Base-by-base conservation (phyloP, 2,888 invertebrate genomes). In the Seladonia tumulorum region DNA sequence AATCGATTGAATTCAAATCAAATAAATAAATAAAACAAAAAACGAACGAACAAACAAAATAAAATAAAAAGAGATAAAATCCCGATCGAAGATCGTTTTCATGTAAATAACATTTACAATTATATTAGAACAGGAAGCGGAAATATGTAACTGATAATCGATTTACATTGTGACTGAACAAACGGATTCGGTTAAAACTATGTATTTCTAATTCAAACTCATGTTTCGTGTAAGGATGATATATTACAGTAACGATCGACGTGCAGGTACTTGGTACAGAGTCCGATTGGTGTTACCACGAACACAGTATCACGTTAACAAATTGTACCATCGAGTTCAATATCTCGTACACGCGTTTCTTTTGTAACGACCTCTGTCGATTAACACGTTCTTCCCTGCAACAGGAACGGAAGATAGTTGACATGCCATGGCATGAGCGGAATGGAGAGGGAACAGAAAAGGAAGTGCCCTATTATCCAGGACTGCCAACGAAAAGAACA, bases 351-450 rank as follows among this genome's bases (percentile, higher is more conserved):
- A 75, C 63, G 39, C 76, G 39, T 39, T 63, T 63, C 10, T 68
- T 39, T 39, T 68, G 47, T 82, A 42, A 76, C 22, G 45, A 81
- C 71, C 39, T 72, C 75, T 70, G 12, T 79, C 4, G 7, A 75
- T 78, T 89, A 89, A 88, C 66, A 35, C 76, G 63, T 35, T 94
- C 92, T 83, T 88, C 82, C 88, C 90, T 75, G 83, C 89, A 93
- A 77, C 94, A 96, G 95, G 96, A 96, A 92, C 95, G 96, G 89
- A 96, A 96, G 91, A 95, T 96, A 89, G 96, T 96, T 94, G 97
- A 98, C 93, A 97, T 97, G 86, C 97, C 98, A 3, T 98, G 97
- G 98, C 97, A 97, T 95, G 96, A 97, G 91, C 95, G 96, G 91
- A 95, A 96, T 75, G 93, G 95, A 78, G 95, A 97, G 60, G 96